A percentile compares a stretch with the other conserved stretches of the same genome.
These are phyloP conservation scores for Ascidia mentula DNA, from an alignment of 23 tunicate genomes.

Conservation along the genomic window DNA sequence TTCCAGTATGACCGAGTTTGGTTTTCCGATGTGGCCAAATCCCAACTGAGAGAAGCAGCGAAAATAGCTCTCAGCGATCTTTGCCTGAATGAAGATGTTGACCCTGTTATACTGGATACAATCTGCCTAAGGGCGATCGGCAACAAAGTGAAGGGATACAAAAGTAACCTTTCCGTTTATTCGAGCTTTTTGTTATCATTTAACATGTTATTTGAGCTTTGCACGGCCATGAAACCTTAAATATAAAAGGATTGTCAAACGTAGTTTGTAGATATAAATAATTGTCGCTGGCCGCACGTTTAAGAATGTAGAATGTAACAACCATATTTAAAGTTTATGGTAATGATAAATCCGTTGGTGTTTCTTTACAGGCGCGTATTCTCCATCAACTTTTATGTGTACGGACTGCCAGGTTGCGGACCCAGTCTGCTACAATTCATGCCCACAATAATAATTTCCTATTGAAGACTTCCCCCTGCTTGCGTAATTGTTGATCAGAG, in stretches of 20 bases:
- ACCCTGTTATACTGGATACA: not conserved
- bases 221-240: no score
- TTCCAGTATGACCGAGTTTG: not conserved
- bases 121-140: not conserved
- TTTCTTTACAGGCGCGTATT: not conserved
- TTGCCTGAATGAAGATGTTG: not conserved
- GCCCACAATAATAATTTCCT: constrained; percentile 10
- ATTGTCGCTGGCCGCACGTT: no score
- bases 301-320: no score
- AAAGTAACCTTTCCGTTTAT: no score
- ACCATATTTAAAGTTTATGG: no score
- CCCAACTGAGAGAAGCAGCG: not conserved
- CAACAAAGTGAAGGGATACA: not conserved
- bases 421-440: constrained; percentile 48
- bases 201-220: no score
- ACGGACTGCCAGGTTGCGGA: constrained; percentile 55
- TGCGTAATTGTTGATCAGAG: no score
- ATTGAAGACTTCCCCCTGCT: not conserved
- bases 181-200: no score
- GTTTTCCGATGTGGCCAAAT: not conserved
- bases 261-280: no score
- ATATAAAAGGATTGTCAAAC: no score
- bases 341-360: no score
- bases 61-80: not conserved
- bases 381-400: not conserved